Evolutionary conservation across 2,797 vertebrate genomes (phyloP).

Genomic region (Poecilia wingei): DNA sequence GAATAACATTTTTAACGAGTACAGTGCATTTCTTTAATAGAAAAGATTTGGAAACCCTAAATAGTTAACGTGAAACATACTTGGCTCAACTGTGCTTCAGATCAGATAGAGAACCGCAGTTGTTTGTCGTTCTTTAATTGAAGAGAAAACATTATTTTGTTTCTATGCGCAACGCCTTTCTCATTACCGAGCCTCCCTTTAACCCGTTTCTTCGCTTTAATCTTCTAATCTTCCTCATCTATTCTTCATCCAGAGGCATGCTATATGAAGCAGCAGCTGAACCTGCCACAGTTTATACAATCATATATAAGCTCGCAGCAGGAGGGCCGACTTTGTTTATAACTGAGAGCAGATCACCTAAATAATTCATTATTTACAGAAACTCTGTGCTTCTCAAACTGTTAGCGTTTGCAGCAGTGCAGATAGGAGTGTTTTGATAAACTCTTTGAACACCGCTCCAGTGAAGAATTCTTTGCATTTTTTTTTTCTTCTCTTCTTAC

Average conservation of each 20-base stretch:
- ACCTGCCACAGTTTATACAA: constrained; percentile 38
- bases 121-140: constrained; percentile 3
- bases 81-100: neutral
- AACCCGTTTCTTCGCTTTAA: constrained; percentile 23
- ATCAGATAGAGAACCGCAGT: neutral
- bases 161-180: neutral
- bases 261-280: constrained; percentile 48
- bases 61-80: neutral
- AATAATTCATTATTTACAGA: constrained; percentile 61
- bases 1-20: neutral
- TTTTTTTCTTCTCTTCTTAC: constrained; percentile 44
- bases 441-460: constrained; percentile 47
- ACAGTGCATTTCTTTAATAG: neutral
- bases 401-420: constrained; percentile 34
- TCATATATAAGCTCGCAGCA: constrained; percentile 53
- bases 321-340: constrained; percentile 50
- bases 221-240: constrained; percentile 18
- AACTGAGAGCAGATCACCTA: constrained; percentile 40
- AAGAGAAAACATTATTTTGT: neutral
- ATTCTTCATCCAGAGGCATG: constrained; percentile 25
- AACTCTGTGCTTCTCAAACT: constrained; percentile 44
- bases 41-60: neutral
- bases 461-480: constrained; percentile 22
- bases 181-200: constrained; percentile 2
- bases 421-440: constrained; percentile 38